Base-by-base conservation (phyloP, 1,140 invertebrate species). In the Lysiphlebus fabarum region DNA sequence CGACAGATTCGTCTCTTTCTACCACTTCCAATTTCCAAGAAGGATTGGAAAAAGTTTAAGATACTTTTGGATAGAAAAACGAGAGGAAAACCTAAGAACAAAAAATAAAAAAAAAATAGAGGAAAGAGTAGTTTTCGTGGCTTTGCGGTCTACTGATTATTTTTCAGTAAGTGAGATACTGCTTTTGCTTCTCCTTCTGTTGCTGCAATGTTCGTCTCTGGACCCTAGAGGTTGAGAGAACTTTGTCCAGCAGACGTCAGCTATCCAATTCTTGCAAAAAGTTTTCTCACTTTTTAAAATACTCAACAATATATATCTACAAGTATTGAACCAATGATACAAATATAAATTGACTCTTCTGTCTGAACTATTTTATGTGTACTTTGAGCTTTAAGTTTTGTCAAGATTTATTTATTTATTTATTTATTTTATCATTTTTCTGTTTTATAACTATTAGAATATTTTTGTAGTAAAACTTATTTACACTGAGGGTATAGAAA, bases 31-130 rank as follows among this genome's bases (percentile, higher is more conserved):
- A 17, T 47, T 43, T 37, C n/a, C 36, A 26, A 42, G 57, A 60
- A 62, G 62, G 48, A 60, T 50, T 55, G 62, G 58, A 66, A 66
- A 69, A 68, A 68, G 64, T 70, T 68, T 63, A 56, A 59, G 67
- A 67, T 54, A 55, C 49, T 45, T 36, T 40, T 49, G 9, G 34
- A 26, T 26, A 26, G 17, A 26, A 26, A 26, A 26, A 26, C 17
- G 17, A 26, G 17, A 26, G 17, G 17, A 26, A 26, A 26, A 26
- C 4, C 17, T 4, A 26, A 26, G 17, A 26, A 26, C 17, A 26
- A 26, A 26, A 26, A 26, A 26, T 26, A 26, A 26, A 26, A 26
- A 26, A 26, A 26, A 26, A 26, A 26, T 26, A 26, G 2, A 26
- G 17, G 17, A 56, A 51, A 42, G 45, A 45, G 47, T 44, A 49